A percentile compares a stretch with the other conserved stretches of the same genome.
These are phyloP conservation scores for Atractosteus spatula DNA, from an alignment of 2,113 vertebrate species.

Conservation along the genomic window DNA sequence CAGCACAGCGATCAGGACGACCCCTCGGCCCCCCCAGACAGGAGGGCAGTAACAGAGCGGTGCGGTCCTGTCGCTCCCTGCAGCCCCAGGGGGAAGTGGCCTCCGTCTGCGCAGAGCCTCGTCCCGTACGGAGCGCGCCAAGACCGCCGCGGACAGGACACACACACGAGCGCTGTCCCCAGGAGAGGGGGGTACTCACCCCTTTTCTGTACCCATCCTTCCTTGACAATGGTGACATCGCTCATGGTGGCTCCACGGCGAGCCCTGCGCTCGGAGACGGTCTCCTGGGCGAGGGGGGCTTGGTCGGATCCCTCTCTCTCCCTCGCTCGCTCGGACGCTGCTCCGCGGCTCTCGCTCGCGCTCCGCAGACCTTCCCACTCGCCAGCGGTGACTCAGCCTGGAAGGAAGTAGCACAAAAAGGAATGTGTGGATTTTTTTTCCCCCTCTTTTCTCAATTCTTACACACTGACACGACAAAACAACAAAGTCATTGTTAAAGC, in stretches of 20 bases:
- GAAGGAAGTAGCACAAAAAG: conserved; percentile 82
- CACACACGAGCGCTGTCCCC: background rate
- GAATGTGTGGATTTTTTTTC: conserved; percentile 63
- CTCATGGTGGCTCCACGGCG: conserved; percentile 93
- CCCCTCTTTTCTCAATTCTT: conserved; percentile 56
- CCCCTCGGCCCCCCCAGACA: no score
- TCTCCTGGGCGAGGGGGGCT: conserved; percentile 60
- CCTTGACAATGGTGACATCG: conserved; percentile 98
- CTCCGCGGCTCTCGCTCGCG: conserved; percentile 63
- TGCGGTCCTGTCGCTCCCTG: no score
- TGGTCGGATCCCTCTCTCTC: conserved; percentile 54
- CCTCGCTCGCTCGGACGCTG: conserved; percentile 26
- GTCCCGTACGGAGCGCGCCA: no score
- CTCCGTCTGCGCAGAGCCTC: no score
- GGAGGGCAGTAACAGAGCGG: no score
- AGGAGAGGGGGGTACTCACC: conserved; percentile 72
- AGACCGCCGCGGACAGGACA: no score
- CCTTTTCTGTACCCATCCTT: conserved; percentile 99
- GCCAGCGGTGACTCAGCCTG: conserved; percentile 91
- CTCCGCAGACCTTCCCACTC: conserved; percentile 83
- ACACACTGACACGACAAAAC: conserved; percentile 75
- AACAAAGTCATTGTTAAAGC: conserved; percentile 63
- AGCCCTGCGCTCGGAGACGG: conserved; percentile 77
- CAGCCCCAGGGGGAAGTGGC: no score
- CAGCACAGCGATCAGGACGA: no score